Conservation (phyloP, 2,797 vertebrate genomes). For the Coreius guichenoti region DNA sequence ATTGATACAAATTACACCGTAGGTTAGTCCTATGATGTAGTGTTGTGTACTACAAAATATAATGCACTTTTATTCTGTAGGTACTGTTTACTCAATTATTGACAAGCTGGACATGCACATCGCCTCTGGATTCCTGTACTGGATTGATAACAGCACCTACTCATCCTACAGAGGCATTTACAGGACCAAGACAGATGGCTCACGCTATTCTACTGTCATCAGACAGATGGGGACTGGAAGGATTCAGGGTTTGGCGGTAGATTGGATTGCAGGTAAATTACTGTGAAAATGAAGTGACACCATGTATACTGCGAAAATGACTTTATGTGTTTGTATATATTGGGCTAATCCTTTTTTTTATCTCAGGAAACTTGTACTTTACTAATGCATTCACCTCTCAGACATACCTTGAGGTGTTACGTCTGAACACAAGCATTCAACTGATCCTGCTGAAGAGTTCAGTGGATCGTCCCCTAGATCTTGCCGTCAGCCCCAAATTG, state of each 20-base stretch:
- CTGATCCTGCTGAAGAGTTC: slow-evolving; percentile 86
- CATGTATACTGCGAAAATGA: neutral
- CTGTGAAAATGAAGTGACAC: neutral
- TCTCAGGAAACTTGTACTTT: slow-evolving; percentile 92
- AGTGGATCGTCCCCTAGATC: slow-evolving; percentile 84
- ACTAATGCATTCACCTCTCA: slow-evolving; percentile 87
- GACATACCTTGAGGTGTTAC: slow-evolving; percentile 88
- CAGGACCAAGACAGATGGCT: slow-evolving; percentile 73
- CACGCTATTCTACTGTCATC: slow-evolving; percentile 71
- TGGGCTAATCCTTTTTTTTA: neutral
- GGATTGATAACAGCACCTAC: slow-evolving; percentile 72
- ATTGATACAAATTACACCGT: neutral
- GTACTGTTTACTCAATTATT: slow-evolving; percentile 58
- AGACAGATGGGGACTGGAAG: slow-evolving; percentile 85
- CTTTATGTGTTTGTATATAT: neutral
- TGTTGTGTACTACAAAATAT: neutral
- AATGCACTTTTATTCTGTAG: slow-evolving; percentile 57
- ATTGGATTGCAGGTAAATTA: slow-evolving; percentile 89
- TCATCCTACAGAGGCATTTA: slow-evolving; percentile 69
- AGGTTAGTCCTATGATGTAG: neutral
- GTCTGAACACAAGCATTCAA: slow-evolving; percentile 86
- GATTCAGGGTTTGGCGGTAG: slow-evolving; percentile 88
- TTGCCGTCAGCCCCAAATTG: slow-evolving; percentile 88
- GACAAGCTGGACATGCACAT: slow-evolving; percentile 73
- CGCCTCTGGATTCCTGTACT: slow-evolving; percentile 75